Evolutionary conservation across 2,797 vertebrate species (phyloP), one percentile per base, ranked within the genome.

Genomic region (Mareca strepera): DNA sequence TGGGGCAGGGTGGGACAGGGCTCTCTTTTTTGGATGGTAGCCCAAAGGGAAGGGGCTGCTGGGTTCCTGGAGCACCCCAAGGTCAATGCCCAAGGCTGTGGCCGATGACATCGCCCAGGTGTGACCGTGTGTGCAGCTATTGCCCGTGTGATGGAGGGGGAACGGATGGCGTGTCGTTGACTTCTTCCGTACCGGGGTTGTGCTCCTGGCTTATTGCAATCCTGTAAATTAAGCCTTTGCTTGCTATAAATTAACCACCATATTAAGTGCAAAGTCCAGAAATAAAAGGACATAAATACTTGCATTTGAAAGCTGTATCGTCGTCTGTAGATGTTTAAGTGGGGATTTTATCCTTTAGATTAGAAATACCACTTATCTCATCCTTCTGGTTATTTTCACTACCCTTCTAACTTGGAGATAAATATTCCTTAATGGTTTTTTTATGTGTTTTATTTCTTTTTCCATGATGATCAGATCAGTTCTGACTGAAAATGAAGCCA

Each of bases 381-480:
- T 95, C 94, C 94, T 96, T 95, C 96, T 97, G 96, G 93, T 97
- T 97, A 96, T 96, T 97, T 97, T 97, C 96, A 96, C 96, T 97
- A 63, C 91, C 93, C 93, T 96, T 96, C 94, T 97, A 96, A 95
- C 92, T 91, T 88, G 69, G 92, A 97, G 94, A 97, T 96, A 97
- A 96, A 96, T 96, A 95, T 95, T 91, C 94, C 96, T 92, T 96
- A 96, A 96, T 96, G 97, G 69, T 78, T 96, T 95, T 95, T 97
- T 95, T 93, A 95, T 94, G 95, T 90, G 82, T 95, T 97, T 97
- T 96, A 96, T 97, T 97, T 96, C 96, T 96, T 97, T 97, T 95
- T 96, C 94, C 94, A 92, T 86, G 93, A 96, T 96, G 95, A 97
- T 95, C 96, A 95, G 94, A 96, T 96, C 96, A 89, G 90, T 95